Evolutionary conservation across 2,113 vertebrate genomes (phyloP).

Genomic region (Crotalus viridis): DNA sequence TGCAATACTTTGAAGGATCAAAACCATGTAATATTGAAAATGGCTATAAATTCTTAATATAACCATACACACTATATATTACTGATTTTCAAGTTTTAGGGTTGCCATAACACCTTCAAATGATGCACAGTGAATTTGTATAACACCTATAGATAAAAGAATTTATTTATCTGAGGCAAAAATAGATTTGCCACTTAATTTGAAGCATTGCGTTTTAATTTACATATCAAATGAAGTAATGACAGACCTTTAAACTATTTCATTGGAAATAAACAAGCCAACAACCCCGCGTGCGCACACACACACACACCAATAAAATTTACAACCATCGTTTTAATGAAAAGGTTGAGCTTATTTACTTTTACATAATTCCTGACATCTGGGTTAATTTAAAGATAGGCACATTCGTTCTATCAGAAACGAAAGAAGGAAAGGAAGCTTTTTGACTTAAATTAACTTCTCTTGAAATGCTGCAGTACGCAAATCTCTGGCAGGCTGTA

Average conservation of each 20-base stretch:
- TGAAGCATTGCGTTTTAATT: neutral
- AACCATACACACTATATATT: neutral
- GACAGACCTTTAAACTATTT: neutral
- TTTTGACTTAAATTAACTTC: neutral
- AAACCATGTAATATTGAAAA: neutral
- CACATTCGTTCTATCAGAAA: neutral
- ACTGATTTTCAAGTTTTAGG: neutral
- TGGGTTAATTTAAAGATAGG: neutral
- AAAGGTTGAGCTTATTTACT: neutral
- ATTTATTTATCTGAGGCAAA: neutral
- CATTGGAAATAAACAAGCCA: neutral
- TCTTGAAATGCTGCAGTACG: neutral
- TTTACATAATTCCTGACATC: neutral
- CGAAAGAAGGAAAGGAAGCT: neutral
- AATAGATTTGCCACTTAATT: neutral
- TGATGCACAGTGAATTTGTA: neutral
- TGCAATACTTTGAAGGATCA: neutral
- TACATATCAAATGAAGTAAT: neutral
- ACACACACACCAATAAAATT: neutral
- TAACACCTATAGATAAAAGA: neutral
- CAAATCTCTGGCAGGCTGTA: neutral
- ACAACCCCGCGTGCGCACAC: rapidly evolving
- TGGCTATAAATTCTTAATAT: neutral
- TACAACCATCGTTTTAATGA: neutral
- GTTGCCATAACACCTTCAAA: neutral